Evolutionary conservation across 53 echinoderm and acorn worm genomes (phyloP).

Genomic region (Holothuria leucospilota): DNA sequence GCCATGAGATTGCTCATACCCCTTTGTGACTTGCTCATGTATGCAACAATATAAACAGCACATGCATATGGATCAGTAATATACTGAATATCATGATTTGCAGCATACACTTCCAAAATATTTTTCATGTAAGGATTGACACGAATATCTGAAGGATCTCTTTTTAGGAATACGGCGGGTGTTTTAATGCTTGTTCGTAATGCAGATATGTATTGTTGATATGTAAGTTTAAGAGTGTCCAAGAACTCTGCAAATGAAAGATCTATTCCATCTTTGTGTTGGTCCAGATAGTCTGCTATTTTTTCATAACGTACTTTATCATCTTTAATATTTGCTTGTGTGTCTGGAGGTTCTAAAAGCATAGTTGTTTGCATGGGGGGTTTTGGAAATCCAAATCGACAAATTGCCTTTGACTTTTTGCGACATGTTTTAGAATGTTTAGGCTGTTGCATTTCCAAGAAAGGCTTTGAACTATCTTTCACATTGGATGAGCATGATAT

Average conservation of each 20-base stretch:
- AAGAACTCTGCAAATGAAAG: background rate
- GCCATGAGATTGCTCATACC: too few relatives aligned
- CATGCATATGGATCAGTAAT: constrained; percentile 52
- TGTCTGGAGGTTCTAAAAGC: constrained; percentile 6
- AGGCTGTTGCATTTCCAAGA: constrained; percentile 44
- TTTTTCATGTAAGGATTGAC: constrained; percentile 3
- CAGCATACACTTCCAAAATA: background rate
- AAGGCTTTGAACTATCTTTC: background rate
- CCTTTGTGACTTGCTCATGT: too few relatives aligned
- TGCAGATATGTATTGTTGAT: background rate
- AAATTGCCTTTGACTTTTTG: constrained; percentile 35
- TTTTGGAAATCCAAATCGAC: constrained; percentile 60
- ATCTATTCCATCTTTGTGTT: background rate
- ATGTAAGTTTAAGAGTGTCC: background rate
- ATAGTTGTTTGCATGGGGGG: constrained; percentile 44
- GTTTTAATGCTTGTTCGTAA: background rate
- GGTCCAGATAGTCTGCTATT: background rate
- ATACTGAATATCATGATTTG: constrained; percentile 52
- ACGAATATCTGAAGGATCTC: background rate
- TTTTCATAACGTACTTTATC: background rate
- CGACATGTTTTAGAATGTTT: constrained; percentile 40
- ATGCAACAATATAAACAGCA: too few relatives aligned
- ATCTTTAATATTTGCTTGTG: background rate
- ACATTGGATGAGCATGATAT: constrained; percentile 45
- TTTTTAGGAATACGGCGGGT: background rate